Evolutionary conservation across 2,113 vertebrate species (phyloP).

Genomic region (Sitta europaea): DNA sequence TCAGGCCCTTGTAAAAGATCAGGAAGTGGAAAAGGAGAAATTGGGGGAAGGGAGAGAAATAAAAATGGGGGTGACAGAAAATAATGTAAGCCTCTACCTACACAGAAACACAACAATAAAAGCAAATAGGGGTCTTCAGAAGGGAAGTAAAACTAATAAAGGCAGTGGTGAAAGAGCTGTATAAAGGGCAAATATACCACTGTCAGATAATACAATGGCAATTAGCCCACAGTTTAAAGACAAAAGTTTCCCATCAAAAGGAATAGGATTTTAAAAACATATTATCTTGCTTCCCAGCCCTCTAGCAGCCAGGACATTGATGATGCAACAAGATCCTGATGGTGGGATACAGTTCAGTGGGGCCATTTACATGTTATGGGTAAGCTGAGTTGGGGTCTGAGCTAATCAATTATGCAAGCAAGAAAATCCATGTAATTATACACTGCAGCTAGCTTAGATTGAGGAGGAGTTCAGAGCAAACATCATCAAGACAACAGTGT

Average conservation of each 20-base stretch:
- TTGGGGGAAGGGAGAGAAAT: background rate
- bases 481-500: background rate
- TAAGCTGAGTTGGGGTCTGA: background rate
- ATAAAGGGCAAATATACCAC: background rate
- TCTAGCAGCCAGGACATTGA: background rate
- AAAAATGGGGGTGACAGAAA: background rate
- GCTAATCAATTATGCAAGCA: background rate
- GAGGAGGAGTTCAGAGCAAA: background rate
- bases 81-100: background rate
- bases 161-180: background rate
- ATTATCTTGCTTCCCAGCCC: background rate
- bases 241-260: background rate
- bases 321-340: background rate
- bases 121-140: background rate
- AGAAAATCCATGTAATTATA: background rate
- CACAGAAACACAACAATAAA: background rate
- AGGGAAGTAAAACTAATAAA: background rate
- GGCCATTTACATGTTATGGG: background rate
- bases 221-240: constrained; percentile 18
- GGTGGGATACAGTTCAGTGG: background rate
- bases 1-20: background rate
- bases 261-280: background rate
- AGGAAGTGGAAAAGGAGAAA: background rate
- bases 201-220: background rate
- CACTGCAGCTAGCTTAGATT: background rate